Evolutionary conservation across 1,140 invertebrate genomes (phyloP).

Genomic region (Galendromus occidentalis): DNA sequence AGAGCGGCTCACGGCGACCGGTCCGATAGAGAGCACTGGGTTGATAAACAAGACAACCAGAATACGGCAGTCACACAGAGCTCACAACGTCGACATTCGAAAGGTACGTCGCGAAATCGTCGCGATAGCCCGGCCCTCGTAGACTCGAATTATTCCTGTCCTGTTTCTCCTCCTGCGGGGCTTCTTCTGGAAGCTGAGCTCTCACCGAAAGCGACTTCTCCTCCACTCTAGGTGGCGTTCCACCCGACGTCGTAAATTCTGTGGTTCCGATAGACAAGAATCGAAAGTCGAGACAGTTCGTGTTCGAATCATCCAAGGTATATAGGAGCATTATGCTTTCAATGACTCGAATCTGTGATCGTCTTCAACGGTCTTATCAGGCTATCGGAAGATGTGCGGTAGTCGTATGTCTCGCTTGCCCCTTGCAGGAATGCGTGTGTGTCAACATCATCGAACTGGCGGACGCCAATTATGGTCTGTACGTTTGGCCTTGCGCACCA

Average conservation of each 20-base stretch:
- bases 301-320: constrained; percentile 10
- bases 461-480: constrained; percentile 61
- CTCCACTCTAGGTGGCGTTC: neutral
- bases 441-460: neutral
- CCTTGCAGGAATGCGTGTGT: neutral
- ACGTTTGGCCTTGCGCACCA: constrained; percentile 80
- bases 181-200: neutral
- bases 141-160: neutral
- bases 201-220: too few species aligned
- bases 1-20: neutral
- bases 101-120: neutral
- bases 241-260: constrained; percentile 11
- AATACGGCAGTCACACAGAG: constrained; percentile 6
- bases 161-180: neutral
- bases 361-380: neutral
- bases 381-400: neutral
- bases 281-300: constrained; percentile 9
- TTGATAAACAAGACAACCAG: neutral
- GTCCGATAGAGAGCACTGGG: neutral
- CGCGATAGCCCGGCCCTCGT: too few species aligned
- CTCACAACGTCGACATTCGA: constrained; percentile 9
- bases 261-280: constrained; percentile 2
- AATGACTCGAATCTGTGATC: neutral
- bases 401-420: too few species aligned
- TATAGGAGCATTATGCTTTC: too few species aligned